A percentile compares a stretch with the other conserved stretches of the same genome.
Evolutionary conservation across 2,113 vertebrate species (phyloP).

Genomic region (Dicrurus megarhynchus): DNA sequence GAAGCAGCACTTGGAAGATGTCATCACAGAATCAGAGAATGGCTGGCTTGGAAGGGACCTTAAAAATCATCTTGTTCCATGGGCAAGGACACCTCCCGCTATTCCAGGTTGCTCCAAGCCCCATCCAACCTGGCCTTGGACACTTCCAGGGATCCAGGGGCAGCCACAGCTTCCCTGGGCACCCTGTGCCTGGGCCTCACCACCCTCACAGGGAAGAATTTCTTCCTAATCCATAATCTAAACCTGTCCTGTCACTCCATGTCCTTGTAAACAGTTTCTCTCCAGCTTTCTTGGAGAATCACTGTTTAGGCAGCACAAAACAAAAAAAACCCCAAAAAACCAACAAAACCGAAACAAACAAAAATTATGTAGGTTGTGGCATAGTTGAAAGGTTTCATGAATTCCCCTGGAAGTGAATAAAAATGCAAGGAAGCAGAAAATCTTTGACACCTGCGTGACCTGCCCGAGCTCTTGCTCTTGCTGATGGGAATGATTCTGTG

Average conservation of each 20-base stretch:
- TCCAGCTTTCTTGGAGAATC: neutral
- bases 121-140: rapidly evolving
- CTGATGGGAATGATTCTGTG: neutral
- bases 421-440: neutral
- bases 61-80: neutral
- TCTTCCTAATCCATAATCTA: neutral
- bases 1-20: neutral
- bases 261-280: neutral
- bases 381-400: neutral
- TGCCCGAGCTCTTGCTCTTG: neutral
- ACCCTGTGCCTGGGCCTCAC: rapidly evolving
- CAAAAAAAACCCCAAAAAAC: rapidly evolving
- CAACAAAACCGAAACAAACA: neutral
- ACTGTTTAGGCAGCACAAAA: neutral
- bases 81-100: neutral
- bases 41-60: neutral
- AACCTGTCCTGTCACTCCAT: neutral
- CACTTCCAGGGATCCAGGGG: neutral
- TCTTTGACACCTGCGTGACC: neutral
- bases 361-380: neutral
- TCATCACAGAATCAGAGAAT: neutral
- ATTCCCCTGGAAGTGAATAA: neutral
- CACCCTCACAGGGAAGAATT: neutral
- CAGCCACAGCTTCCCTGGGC: neutral
- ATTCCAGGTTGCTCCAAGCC: neutral